Evolutionary conservation across 2,113 vertebrate species (phyloP), one percentile per base, ranked within the genome.

Genomic region (Stegostoma tigrinum): DNA sequence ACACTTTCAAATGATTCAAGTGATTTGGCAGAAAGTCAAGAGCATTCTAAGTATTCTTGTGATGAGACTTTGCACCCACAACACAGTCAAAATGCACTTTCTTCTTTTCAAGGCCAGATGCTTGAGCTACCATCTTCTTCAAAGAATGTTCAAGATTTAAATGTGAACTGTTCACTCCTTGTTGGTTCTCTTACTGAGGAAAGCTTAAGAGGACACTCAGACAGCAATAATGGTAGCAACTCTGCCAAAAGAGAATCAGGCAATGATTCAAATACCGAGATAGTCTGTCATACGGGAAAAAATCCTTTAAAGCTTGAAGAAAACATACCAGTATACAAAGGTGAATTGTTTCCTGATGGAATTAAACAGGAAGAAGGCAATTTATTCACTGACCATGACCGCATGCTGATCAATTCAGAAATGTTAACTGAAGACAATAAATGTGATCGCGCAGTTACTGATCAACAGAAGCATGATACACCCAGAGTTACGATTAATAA

Each of bases 151-250:
- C 70, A 94, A 85, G 96, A 97, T 95, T 86, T 97, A 67, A 96
- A 96, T 48, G 96, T 96, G 96, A 96, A 87, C 85, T 96, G 96
- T 15, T 95, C 97, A 95, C 91, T 96, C 72, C 67, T 72, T 75
- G 68, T 48, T 72, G 68, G 27, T 95, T 52, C 94, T 5, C 21
- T 72, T 72, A 48, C 94, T 6, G 72, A 52, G 94, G 94, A 95
- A 30, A 30, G 42, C 17, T 75, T 95, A 72, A 95, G 23, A 30
- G 27, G 72, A n/a, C 48, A 95, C 66, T 95, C 42, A 34, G 34
- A 48, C 45, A 48, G 42, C 48, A 42, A 48, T 27, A 70, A 70
- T 48, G 19, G 67, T 61, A 42, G 48, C 23, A 52, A n/a, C 14
- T 48, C 67, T 30, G 45, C 23, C 23, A 72, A 72, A 72, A 5